Evolutionary conservation across 2,113 vertebrate species (phyloP).

Genomic region (Hoplias malabaricus): DNA sequence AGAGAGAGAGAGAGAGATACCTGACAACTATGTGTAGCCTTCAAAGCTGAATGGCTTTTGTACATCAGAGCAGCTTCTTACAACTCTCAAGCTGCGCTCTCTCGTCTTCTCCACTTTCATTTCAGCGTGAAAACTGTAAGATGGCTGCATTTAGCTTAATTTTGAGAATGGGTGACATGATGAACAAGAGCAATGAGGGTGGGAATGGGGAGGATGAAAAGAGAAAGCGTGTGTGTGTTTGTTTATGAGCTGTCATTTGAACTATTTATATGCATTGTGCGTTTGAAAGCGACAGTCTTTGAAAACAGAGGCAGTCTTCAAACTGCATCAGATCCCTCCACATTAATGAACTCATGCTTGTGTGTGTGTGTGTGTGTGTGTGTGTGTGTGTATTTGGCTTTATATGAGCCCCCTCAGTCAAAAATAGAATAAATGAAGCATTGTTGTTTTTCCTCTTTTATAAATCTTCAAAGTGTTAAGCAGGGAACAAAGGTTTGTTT

Average conservation of each 20-base stretch:
- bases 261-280: slow-evolving; percentile 72
- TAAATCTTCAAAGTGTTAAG: slow-evolving; percentile 79
- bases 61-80: slow-evolving; percentile 59
- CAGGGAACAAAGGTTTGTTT: slow-evolving; percentile 79
- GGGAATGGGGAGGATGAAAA: slow-evolving; percentile 45
- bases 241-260: slow-evolving; percentile 66
- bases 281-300: slow-evolving; percentile 68
- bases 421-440: slow-evolving; percentile 80
- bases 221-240: background rate
- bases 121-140: slow-evolving; percentile 61
- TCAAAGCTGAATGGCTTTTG: slow-evolving; percentile 57
- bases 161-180: slow-evolving; percentile 69
- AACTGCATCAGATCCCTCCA: slow-evolving; percentile 64
- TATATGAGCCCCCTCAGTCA: slow-evolving; percentile 65
- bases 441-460: slow-evolving; percentile 73
- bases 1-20: background rate
- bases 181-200: slow-evolving; percentile 65
- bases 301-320: slow-evolving; percentile 67
- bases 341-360: slow-evolving; percentile 72
- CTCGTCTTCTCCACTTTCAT: slow-evolving; percentile 52
- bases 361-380: slow-evolving; percentile 59
- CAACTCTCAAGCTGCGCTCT: slow-evolving; percentile 58
- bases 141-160: slow-evolving; percentile 68
- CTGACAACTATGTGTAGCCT: background rate
- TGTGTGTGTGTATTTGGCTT: slow-evolving; percentile 57